These are phyloP conservation scores for Aproaerema taeniolella DNA, from an alignment of 2,888 invertebrate species.

Conservation along the genomic window DNA sequence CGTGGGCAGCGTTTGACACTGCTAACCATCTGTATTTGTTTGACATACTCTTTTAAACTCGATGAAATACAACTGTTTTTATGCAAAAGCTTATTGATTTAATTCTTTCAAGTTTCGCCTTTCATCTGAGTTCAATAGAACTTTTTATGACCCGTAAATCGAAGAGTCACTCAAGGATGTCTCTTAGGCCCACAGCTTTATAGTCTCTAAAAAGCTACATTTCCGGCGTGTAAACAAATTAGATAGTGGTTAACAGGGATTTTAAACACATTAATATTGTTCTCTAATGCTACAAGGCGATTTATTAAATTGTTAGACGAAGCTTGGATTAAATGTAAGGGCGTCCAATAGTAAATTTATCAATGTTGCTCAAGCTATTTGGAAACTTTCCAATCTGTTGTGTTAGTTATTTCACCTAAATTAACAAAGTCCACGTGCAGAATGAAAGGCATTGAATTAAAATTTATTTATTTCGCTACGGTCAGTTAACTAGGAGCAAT, in stretches of 20 bases:
- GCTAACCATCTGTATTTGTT: slow-evolving; percentile 39
- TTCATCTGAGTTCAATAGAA: slow-evolving; percentile 26
- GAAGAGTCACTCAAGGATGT: slow-evolving; percentile 27
- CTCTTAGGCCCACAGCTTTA: slow-evolving; percentile 21
- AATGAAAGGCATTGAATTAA: slow-evolving; percentile 2
- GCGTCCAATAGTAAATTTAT: slow-evolving; percentile 43
- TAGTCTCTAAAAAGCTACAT: slow-evolving; percentile 5
- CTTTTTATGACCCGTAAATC: slow-evolving; percentile 20
- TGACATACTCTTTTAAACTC: slow-evolving; percentile 26
- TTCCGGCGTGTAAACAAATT: slow-evolving; percentile 1
- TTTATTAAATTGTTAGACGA: slow-evolving; percentile 48
- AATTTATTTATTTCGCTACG: slow-evolving; percentile 4
- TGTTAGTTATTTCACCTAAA: slow-evolving; percentile 22
- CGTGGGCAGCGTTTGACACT: slow-evolving; percentile 43
- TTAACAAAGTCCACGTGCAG: slow-evolving; percentile 7
- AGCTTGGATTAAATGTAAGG: slow-evolving; percentile 37
- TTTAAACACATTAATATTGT: slow-evolving; percentile 21
- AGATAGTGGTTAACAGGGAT: slow-evolving; percentile 5
- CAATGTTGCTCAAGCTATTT: slow-evolving; percentile 46
- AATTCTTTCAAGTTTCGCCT: slow-evolving; percentile 20
- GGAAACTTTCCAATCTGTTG: slow-evolving; percentile 52
- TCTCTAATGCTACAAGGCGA: slow-evolving; percentile 28
- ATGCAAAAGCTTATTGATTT: slow-evolving; percentile 25
- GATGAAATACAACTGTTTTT: slow-evolving; percentile 23
- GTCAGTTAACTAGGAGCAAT: slow-evolving; percentile 1